phyloP scores from a whole-genome alignment of 1,140 invertebrate species.

The Planococcus citri region DNA sequence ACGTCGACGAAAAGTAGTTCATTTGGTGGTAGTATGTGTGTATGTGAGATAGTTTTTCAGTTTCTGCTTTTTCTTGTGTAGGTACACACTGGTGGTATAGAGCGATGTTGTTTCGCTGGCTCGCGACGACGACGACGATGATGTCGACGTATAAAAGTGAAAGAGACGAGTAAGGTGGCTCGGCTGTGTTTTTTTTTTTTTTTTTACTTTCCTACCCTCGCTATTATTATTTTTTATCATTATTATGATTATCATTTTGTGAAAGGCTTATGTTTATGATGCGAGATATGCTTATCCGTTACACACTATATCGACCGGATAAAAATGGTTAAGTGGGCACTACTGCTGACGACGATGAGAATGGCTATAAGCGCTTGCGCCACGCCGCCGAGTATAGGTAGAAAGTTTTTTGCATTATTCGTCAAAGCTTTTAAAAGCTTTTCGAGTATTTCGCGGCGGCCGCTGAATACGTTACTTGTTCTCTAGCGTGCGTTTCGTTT shows the following conservation, averaged over 20 bases:
- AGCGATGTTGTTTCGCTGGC: no score
- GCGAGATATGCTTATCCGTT: slow-evolving; percentile 4
- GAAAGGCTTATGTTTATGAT: slow-evolving; percentile 15
- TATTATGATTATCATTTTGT: slow-evolving; percentile 3
- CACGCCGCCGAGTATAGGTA: background rate
- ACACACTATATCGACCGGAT: slow-evolving; percentile 15
- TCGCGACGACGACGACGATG: no score
- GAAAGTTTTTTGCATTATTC: slow-evolving; percentile 17
- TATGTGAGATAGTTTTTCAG: no score
- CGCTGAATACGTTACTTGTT: background rate
- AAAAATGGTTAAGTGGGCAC: slow-evolving; percentile 20
- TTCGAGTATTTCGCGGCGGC: slow-evolving; percentile 13
- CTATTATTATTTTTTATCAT: background rate
- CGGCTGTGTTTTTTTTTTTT: background rate
- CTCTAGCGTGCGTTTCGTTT: no score
- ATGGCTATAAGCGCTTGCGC: background rate
- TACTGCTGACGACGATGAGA: background rate
- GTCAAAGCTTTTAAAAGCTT: slow-evolving; percentile 18
- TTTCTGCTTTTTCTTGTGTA: no score
- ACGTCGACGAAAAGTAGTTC: background rate
- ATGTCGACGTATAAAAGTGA: no score
- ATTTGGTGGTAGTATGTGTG: background rate
- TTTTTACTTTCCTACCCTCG: no score
- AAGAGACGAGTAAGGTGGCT: no score
- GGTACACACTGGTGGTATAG: no score